A percentile compares a stretch with the other conserved stretches of the same genome.
Conservation (phyloP, 2,888 invertebrate species). For the Archips crataeganus region DNA sequence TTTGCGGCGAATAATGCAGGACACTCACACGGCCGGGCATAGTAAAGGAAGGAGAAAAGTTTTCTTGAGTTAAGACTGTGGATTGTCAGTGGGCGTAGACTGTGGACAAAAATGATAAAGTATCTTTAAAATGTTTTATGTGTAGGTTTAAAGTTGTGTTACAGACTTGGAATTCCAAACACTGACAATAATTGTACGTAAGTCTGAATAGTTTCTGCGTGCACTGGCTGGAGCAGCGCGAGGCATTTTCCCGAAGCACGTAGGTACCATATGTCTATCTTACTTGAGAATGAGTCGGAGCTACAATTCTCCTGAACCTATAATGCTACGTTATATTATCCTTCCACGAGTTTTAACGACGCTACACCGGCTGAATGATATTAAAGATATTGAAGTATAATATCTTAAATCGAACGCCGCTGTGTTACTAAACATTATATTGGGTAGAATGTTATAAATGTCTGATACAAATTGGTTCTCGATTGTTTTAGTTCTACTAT, state of each 20-base stretch:
- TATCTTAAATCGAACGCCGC: background rate
- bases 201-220: slow-evolving; percentile 47
- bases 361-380: slow-evolving; percentile 59
- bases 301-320: slow-evolving; percentile 59
- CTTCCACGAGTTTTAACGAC: slow-evolving; percentile 57
- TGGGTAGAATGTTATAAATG: too few species aligned
- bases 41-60: slow-evolving; percentile 66
- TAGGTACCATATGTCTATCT: slow-evolving; percentile 69
- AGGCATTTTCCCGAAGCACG: slow-evolving; percentile 61
- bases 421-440: background rate
- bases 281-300: slow-evolving; percentile 62
- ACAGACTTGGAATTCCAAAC: slow-evolving; percentile 19
- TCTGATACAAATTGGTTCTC: too few species aligned
- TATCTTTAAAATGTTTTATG: slow-evolving; percentile 7
- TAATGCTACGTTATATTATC: slow-evolving; percentile 57
- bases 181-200: slow-evolving; percentile 66
- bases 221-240: slow-evolving; percentile 43
- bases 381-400: slow-evolving; percentile 52
- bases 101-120: slow-evolving; percentile 12
- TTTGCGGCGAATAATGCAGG: slow-evolving; percentile 77
- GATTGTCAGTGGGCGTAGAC: slow-evolving; percentile 10
- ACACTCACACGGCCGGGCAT: slow-evolving; percentile 64
- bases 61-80: slow-evolving; percentile 52
- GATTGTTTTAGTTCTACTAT: too few species aligned
- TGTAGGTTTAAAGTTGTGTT: slow-evolving; percentile 18